A percentile compares a stretch with the other conserved stretches of the same genome.
Conservation (phyloP, 2,113 vertebrate species). For the Forbesichthys agassizii region DNA sequence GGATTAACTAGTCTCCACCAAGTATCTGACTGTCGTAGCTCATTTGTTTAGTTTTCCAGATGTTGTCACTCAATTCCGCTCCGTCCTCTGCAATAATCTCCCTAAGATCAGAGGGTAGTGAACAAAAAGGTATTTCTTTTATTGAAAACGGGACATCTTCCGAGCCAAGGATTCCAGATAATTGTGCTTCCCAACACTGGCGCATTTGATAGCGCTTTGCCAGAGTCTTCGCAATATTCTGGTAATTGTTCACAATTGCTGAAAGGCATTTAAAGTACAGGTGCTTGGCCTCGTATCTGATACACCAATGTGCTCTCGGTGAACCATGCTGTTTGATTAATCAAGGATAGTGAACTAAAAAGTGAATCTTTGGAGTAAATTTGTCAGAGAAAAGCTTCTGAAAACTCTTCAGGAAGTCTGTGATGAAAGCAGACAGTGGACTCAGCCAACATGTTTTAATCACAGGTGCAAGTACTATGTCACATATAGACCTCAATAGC, state of each 20-base stretch:
- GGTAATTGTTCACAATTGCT: not conserved
- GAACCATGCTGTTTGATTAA: not conserved
- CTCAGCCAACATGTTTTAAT: not conserved
- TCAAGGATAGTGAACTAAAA: not conserved
- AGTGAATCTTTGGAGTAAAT: not conserved
- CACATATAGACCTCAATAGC: not conserved
- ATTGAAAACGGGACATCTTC: too few species aligned
- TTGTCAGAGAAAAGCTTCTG: not conserved
- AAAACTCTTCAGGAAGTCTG: not conserved
- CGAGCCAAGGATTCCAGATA: not conserved
- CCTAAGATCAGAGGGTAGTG: not conserved
- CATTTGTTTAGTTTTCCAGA: not conserved
- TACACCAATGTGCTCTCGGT: not conserved
- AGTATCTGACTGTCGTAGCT: too few species aligned
- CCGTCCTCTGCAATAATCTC: not conserved
- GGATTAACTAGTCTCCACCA: not conserved
- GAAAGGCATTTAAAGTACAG: not conserved
- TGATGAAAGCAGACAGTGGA: conserved; percentile 1
- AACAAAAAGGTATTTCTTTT: not conserved
- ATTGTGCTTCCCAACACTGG: conserved; percentile 1
- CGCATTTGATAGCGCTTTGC: not conserved
- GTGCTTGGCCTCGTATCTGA: not conserved
- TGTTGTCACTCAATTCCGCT: not conserved
- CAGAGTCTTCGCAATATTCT: not conserved
- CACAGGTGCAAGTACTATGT: not conserved